phyloP scores from a whole-genome alignment of 2,113 vertebrate species.

The Cyanistes caeruleus region DNA sequence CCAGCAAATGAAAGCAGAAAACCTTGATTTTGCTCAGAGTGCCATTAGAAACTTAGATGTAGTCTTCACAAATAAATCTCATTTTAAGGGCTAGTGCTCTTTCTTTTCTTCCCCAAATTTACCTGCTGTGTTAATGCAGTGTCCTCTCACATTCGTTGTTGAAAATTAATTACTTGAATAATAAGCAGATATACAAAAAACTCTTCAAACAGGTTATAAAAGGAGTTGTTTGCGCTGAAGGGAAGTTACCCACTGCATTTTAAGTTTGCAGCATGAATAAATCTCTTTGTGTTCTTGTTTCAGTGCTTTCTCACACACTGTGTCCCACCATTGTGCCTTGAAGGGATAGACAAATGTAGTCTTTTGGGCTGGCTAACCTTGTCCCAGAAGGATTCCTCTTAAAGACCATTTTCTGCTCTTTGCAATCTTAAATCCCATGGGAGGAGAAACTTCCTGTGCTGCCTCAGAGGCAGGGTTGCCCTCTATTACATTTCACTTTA shows the following conservation, averaged over 20 bases:
- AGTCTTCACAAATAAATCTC: slow-evolving; percentile 29
- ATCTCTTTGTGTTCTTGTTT: slow-evolving; percentile 5
- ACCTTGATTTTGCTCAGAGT: neutral
- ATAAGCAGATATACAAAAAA: neutral
- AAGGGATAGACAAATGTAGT: neutral
- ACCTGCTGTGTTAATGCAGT: slow-evolving; percentile 23
- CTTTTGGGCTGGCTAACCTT: neutral
- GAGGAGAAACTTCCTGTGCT: neutral
- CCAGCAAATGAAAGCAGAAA: slow-evolving; percentile 44
- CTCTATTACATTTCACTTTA: slow-evolving; percentile 48
- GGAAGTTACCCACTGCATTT: slow-evolving; percentile 42
- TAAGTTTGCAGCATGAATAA: slow-evolving; percentile 50
- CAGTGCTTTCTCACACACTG: neutral
- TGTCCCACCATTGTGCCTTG: neutral
- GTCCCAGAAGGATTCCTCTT: slow-evolving; percentile 18
- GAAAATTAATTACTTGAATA: slow-evolving; percentile 41
- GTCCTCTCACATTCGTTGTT: neutral
- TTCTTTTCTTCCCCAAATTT: slow-evolving; percentile 7
- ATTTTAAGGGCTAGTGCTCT: slow-evolving; percentile 21
- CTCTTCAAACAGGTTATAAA: neutral
- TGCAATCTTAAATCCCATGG: neutral
- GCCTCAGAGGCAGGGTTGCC: slow-evolving; percentile 26
- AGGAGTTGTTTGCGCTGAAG: neutral
- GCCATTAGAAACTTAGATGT: slow-evolving; percentile 4
- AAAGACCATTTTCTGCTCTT: slow-evolving; percentile 46